A percentile compares a stretch with the other conserved stretches of the same genome.
Conservation (phyloP, 2,888 invertebrate genomes). For the Conops quadrifasciatus region DNA sequence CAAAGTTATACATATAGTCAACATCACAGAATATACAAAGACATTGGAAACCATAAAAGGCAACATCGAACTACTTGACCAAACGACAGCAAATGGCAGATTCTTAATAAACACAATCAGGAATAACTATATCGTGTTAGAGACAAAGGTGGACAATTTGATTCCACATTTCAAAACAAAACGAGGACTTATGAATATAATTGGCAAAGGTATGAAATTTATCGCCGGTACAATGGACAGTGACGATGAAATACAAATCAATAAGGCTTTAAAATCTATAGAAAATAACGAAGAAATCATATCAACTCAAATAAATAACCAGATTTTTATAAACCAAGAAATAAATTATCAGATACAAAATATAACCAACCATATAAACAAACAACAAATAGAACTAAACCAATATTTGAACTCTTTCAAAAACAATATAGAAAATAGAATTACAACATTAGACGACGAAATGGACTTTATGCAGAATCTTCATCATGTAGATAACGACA, state of each 20-base stretch:
- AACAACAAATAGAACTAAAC: constrained; percentile 39
- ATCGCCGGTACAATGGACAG: constrained; percentile 42
- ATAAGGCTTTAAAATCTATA: constrained; percentile 25
- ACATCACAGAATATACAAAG: constrained; percentile 36
- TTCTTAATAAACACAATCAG: constrained; percentile 34
- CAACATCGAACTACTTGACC: constrained; percentile 33
- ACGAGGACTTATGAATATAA: constrained; percentile 35
- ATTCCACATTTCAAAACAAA: constrained; percentile 35
- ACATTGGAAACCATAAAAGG: constrained; percentile 32
- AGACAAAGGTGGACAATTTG: constrained; percentile 32
- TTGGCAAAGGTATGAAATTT: constrained; percentile 40
- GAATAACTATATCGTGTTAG: constrained; percentile 36
- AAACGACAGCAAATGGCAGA: constrained; percentile 22
- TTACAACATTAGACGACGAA: constrained; percentile 42
- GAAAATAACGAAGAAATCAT: constrained; percentile 30
- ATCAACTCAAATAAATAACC: constrained; percentile 25
- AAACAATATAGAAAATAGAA: constrained; percentile 35
- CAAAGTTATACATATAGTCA: constrained; percentile 41
- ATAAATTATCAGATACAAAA: constrained; percentile 41
- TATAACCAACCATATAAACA: constrained; percentile 42
- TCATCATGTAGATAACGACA: constrained; percentile 43
- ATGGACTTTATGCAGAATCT: constrained; percentile 39
- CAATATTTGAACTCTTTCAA: constrained; percentile 42
- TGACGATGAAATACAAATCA: constrained; percentile 38
- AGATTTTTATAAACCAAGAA: constrained; percentile 27